phyloP scores from a whole-genome alignment of 2,113 vertebrate genomes.

The Lichenostomus cassidix region DNA sequence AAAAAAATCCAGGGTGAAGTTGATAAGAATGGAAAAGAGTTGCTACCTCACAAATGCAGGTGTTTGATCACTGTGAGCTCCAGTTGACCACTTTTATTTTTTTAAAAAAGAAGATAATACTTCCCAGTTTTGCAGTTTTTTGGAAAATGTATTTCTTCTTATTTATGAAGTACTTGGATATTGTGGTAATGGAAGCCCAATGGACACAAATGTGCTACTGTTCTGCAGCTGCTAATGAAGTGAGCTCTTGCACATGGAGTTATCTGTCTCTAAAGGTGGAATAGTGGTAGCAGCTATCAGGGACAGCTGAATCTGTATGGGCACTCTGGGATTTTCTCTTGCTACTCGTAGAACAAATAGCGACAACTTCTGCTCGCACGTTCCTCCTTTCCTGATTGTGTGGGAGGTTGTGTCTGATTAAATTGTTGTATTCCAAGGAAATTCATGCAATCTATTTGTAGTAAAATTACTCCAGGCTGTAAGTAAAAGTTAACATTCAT shows the following conservation, averaged over 20 bases:
- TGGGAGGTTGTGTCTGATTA: neutral
- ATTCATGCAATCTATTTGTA: neutral
- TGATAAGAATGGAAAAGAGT: neutral
- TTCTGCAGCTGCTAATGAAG: slow-evolving; percentile 1
- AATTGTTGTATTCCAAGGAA: neutral
- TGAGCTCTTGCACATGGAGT: neutral
- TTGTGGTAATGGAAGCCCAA: neutral
- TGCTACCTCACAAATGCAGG: neutral
- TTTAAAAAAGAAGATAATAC: neutral
- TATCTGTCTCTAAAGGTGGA: neutral
- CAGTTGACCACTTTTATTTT: neutral
- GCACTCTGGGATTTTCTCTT: neutral
- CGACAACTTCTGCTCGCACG: neutral
- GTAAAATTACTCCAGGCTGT: neutral
- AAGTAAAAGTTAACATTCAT: neutral
- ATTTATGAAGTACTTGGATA: neutral
- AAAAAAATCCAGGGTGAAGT: neutral
- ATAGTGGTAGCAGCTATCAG: neutral
- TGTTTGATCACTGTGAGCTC: neutral
- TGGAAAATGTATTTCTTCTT: neutral
- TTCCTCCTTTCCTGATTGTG: neutral
- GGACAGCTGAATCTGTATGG: neutral
- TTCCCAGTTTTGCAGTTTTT: neutral
- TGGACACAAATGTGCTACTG: neutral
- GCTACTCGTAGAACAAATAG: neutral